Percentiles rank a stretch among this genome's conserved stretches.
These are phyloP conservation scores for Geothlypis trichas DNA, from an alignment of 2,113 vertebrate species.

Conservation along the genomic window DNA sequence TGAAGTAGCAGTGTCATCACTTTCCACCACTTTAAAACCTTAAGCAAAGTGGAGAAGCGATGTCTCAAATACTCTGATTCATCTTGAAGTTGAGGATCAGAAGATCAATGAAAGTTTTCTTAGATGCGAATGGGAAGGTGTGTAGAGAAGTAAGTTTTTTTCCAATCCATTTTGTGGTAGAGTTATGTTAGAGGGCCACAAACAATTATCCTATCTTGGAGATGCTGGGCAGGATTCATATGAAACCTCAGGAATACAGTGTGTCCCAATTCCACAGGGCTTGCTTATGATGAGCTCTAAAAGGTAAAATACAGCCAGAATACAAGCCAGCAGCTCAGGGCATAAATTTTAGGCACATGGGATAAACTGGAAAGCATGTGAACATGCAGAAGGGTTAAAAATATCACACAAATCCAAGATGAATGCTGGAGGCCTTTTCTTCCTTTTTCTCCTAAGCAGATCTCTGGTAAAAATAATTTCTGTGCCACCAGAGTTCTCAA, in stretches of 20 bases:
- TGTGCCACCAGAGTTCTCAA: background rate
- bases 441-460: background rate
- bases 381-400: background rate
- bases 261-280: background rate
- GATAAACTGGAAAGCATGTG: background rate
- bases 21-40: background rate
- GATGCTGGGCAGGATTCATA: background rate
- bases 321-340: background rate
- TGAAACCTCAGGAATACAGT: background rate
- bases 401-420: background rate
- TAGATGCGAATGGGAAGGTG: background rate
- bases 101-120: slow-evolving; percentile 9
- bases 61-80: background rate
- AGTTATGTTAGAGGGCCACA: background rate
- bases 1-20: background rate
- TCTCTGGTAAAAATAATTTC: slow-evolving; percentile 6
- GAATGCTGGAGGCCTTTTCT: slow-evolving; percentile 6
- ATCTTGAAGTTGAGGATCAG: background rate
- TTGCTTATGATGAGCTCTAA: background rate
- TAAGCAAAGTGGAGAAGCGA: background rate
- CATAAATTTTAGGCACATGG: background rate
- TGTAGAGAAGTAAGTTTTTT: background rate
- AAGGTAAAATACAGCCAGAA: background rate
- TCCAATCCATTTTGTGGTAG: background rate
- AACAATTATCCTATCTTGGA: background rate